A percentile compares a stretch with the other conserved stretches of the same genome.
Evolutionary conservation across 2,113 vertebrate genomes (phyloP).

Genomic region (Oenanthe melanoleuca): DNA sequence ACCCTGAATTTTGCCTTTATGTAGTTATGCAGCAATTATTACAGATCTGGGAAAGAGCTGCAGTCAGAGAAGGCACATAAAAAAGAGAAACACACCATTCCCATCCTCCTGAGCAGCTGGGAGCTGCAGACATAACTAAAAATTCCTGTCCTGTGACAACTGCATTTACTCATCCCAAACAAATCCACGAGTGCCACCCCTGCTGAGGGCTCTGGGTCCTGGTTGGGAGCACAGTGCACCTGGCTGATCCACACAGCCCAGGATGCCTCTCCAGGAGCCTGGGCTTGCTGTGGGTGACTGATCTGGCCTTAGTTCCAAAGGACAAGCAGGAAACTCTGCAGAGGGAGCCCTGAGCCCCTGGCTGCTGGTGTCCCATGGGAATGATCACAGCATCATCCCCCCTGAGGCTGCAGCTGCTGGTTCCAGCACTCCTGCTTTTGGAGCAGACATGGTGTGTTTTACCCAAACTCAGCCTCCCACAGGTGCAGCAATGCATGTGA

Average conservation of each 20-base stretch:
- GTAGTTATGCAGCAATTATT: not conserved
- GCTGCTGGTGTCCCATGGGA: accelerated
- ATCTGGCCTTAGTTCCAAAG: not conserved
- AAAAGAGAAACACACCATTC: not conserved
- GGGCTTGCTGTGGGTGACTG: not conserved
- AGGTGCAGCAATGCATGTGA: not conserved
- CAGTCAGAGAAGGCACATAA: not conserved
- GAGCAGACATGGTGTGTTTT: not conserved
- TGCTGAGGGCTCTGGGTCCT: not conserved
- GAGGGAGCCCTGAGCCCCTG: not conserved
- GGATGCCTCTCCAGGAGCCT: not conserved
- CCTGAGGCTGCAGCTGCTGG: not conserved
- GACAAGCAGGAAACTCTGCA: not conserved
- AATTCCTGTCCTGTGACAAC: slow-evolving; percentile 23
- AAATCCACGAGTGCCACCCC: not conserved
- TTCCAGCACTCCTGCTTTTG: not conserved
- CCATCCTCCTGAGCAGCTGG: slow-evolving; percentile 16
- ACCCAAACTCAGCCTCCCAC: not conserved
- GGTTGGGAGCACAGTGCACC: not conserved
- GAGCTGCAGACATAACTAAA: not conserved
- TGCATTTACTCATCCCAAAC: slow-evolving; percentile 10
- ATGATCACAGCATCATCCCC: not conserved
- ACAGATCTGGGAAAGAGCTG: not conserved
- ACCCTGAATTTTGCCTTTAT: not conserved
- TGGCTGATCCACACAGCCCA: not conserved